Conservation (phyloP, 2,888 invertebrate species). For the Epirrhoe alternata region DNA sequence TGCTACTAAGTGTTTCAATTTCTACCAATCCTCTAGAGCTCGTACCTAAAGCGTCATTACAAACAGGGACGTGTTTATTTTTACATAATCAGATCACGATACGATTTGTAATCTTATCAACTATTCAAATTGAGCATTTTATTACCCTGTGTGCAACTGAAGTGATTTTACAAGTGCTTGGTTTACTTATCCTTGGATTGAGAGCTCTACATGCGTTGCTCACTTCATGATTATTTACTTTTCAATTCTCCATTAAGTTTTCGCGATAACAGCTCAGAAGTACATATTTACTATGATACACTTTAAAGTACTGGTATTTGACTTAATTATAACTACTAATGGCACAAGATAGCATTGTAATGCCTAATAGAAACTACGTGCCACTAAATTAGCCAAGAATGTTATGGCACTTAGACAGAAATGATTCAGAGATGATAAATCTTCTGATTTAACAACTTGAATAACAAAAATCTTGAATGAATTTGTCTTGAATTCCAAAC, state of each 20-base stretch:
- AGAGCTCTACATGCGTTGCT: constrained; percentile 20
- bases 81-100: neutral
- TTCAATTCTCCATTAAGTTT: neutral
- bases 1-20: too few species aligned
- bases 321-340: too few species aligned
- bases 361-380: too few species aligned
- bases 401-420: neutral
- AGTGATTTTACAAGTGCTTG: constrained; percentile 14
- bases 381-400: too few species aligned
- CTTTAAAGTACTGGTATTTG: too few species aligned
- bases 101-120: constrained; percentile 32
- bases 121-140: constrained; percentile 17
- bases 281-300: too few species aligned
- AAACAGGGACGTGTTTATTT: neutral
- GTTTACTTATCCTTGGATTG: constrained; percentile 35
- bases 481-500: constrained; percentile 28
- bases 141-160: constrained; percentile 17
- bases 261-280: neutral
- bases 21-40: too few species aligned
- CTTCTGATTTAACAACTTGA: neutral
- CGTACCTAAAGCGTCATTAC: too few species aligned
- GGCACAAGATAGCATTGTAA: too few species aligned
- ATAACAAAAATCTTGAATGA: constrained; percentile 27
- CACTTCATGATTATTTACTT: constrained; percentile 3
- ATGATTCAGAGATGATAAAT: neutral